These are phyloP conservation scores for Aplocera efformata DNA, from an alignment of 2,888 invertebrate species.

Conservation along the genomic window DNA sequence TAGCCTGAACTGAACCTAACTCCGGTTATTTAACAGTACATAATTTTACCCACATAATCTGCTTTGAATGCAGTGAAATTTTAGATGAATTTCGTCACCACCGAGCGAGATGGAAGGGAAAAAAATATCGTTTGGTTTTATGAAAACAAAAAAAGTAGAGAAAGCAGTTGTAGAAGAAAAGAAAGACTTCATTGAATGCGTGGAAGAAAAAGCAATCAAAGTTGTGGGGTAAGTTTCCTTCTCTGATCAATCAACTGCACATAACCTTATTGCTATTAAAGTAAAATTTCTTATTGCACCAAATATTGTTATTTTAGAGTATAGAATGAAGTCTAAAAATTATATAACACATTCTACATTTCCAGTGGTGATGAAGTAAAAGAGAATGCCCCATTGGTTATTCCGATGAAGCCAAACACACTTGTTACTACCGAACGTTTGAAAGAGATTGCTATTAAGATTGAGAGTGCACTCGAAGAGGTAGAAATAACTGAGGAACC, in stretches of 20 bases:
- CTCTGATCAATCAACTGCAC: background rate
- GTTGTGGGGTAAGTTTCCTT: slow-evolving; percentile 83
- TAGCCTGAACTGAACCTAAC: too few species aligned
- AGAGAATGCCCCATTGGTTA: slow-evolving; percentile 81
- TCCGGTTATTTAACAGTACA: too few species aligned
- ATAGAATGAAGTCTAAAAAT: too few species aligned
- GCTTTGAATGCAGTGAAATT: too few species aligned
- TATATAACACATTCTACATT: background rate
- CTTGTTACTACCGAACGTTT: slow-evolving; percentile 74
- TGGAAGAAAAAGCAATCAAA: slow-evolving; percentile 89
- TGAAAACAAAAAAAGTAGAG: slow-evolving; percentile 80
- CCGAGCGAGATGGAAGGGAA: slow-evolving; percentile 80
- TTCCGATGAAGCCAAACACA: slow-evolving; percentile 82
- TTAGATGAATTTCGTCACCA: slow-evolving; percentile 3
- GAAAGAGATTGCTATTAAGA: slow-evolving; percentile 71
- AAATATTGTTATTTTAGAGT: too few species aligned
- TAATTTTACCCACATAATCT: too few species aligned
- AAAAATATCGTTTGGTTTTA: slow-evolving; percentile 91
- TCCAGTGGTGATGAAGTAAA: slow-evolving; percentile 76
- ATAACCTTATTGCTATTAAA: too few species aligned
- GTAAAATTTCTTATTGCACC: too few species aligned
- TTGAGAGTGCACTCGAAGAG: slow-evolving; percentile 74
- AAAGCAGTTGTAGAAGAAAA: slow-evolving; percentile 68
- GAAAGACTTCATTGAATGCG: slow-evolving; percentile 87
- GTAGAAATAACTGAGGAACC: slow-evolving; percentile 44